phyloP scores from a whole-genome alignment of 2,113 vertebrate species.

The Platysteira castanea region DNA sequence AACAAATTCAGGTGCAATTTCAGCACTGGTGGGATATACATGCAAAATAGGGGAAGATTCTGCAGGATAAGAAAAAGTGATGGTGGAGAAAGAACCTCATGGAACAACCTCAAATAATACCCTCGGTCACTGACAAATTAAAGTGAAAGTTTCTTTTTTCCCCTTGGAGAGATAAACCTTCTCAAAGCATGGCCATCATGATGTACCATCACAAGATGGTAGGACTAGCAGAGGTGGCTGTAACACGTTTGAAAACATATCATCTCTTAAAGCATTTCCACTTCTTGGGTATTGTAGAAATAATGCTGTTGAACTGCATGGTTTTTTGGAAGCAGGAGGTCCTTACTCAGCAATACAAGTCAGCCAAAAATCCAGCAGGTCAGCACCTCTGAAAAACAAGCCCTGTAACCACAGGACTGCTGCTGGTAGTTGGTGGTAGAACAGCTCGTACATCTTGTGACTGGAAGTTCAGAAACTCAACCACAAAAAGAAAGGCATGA shows the following conservation, averaged over 20 bases:
- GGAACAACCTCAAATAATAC: not conserved
- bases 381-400: not conserved
- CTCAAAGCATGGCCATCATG: not conserved
- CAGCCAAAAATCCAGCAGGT: not conserved
- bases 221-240: not conserved
- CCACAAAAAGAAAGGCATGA: not conserved
- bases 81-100: not conserved
- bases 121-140: not conserved
- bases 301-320: not conserved
- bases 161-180: not conserved
- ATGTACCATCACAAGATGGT: not conserved
- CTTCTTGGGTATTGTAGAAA: not conserved
- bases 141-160: not conserved
- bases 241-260: not conserved
- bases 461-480: not conserved
- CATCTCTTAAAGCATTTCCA: not conserved
- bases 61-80: not conserved
- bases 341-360: not conserved
- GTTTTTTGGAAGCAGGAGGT: not conserved
- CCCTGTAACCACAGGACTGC: not conserved
- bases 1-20: not conserved
- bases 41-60: not conserved
- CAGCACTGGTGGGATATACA: not conserved
- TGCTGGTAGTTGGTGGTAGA: not conserved
- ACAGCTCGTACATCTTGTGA: not conserved